Evolutionary conservation across 2,113 vertebrate genomes (phyloP).

Genomic region (Eulacestoma nigropectus): DNA sequence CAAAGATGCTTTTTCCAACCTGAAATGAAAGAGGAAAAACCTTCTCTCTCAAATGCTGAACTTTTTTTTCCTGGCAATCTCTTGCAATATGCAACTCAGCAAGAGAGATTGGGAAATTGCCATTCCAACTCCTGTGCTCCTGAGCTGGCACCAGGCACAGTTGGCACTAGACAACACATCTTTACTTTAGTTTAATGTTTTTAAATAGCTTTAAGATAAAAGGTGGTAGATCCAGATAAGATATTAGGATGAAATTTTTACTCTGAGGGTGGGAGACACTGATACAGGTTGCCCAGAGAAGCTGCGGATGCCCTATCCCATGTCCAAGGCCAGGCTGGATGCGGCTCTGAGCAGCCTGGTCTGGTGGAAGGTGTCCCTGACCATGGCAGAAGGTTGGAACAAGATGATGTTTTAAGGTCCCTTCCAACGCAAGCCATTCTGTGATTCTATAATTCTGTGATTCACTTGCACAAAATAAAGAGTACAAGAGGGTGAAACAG

Average conservation of each 20-base stretch:
- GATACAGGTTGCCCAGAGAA: not conserved
- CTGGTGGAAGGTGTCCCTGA: not conserved
- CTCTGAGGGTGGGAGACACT: not conserved
- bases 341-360: not conserved
- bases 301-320: not conserved
- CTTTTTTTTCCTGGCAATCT: not conserved
- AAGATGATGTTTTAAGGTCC: not conserved
- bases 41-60: not conserved
- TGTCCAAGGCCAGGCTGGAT: too few species aligned
- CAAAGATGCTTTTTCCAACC: not conserved
- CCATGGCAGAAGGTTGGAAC: not conserved
- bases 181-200: not conserved
- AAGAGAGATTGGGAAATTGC: not conserved
- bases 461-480: not conserved
- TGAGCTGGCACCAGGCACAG: not conserved
- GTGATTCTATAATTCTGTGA: not conserved
- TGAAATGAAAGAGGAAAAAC: not conserved
- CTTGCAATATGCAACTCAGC: not conserved
- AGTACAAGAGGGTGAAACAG: rapidly evolving
- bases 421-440: not conserved
- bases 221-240: not conserved
- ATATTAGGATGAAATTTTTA: not conserved
- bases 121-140: not conserved
- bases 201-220: not conserved
- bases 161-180: rapidly evolving